These are phyloP conservation scores for Petrocephalus sullivani DNA, from an alignment of 2,797 vertebrate species.

Conservation along the genomic window DNA sequence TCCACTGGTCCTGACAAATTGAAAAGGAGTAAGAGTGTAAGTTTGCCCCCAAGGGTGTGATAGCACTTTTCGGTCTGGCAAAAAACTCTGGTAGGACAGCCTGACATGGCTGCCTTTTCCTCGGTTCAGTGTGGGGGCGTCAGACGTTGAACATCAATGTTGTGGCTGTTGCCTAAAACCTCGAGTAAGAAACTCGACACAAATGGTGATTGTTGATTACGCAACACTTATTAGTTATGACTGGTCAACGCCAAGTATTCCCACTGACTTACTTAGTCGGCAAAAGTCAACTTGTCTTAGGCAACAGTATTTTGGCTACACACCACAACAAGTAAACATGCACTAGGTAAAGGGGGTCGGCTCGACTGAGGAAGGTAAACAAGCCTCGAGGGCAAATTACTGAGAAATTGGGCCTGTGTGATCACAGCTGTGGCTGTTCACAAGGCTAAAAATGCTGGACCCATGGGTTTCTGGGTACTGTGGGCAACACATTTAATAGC, in stretches of 20 bases:
- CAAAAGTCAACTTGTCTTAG: not conserved
- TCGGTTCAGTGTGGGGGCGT: not conserved
- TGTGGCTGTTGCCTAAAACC: not conserved
- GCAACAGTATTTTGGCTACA: not conserved
- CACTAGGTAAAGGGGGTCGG: not conserved
- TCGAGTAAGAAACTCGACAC: not conserved
- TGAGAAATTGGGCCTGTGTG: not conserved
- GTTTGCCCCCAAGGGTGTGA: not conserved
- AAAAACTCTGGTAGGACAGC: not conserved
- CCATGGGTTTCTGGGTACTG: not conserved
- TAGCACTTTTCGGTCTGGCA: not conserved
- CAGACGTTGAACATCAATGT: not conserved
- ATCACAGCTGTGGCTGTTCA: not conserved
- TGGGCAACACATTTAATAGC: not conserved
- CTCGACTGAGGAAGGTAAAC: not conserved
- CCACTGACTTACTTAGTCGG: not conserved
- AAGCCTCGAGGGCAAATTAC: not conserved
- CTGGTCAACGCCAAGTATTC: not conserved
- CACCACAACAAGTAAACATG: not conserved
- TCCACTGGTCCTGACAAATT: not conserved
- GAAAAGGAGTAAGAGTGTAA: not conserved
- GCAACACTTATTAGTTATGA: not conserved
- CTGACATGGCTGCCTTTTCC: not conserved
- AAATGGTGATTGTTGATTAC: conserved; percentile 5
- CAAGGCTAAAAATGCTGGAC: not conserved